Evolutionary conservation across 2,797 vertebrate species (phyloP).

Genomic region (Sebastes hubbsi): DNA sequence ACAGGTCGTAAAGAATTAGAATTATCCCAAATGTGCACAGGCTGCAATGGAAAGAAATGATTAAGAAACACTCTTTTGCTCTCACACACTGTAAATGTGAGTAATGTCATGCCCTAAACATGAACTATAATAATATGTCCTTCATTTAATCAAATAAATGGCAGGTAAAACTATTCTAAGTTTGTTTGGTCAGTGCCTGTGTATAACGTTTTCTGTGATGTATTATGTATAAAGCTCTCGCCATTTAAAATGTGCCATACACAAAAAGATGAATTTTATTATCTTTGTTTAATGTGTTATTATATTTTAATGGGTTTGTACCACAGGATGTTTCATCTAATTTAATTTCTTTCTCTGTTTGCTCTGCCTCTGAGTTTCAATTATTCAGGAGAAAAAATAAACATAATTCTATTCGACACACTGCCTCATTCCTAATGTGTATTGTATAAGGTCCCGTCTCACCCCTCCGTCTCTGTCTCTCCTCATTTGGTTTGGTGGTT

Average conservation of each 20-base stretch:
- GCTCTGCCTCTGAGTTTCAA: neutral
- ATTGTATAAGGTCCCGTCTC: neutral
- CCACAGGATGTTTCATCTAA: neutral
- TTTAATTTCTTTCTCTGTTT: neutral
- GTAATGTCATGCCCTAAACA: too few species aligned
- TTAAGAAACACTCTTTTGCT: neutral
- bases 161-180: neutral
- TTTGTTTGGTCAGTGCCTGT: neutral
- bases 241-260: neutral
- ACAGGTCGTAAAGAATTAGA: neutral
- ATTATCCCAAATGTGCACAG: neutral
- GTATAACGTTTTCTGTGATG: neutral
- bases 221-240: neutral
- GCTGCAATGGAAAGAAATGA: neutral
- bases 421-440: neutral
- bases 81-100: too few species aligned
- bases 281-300: neutral
- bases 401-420: neutral
- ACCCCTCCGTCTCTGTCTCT: neutral
- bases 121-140: neutral
- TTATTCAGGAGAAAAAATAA: neutral
- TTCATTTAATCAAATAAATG: neutral
- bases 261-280: neutral
- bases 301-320: neutral
- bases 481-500: neutral